Conservation (phyloP, 2,888 invertebrate species). For the Belgica antarctica region DNA sequence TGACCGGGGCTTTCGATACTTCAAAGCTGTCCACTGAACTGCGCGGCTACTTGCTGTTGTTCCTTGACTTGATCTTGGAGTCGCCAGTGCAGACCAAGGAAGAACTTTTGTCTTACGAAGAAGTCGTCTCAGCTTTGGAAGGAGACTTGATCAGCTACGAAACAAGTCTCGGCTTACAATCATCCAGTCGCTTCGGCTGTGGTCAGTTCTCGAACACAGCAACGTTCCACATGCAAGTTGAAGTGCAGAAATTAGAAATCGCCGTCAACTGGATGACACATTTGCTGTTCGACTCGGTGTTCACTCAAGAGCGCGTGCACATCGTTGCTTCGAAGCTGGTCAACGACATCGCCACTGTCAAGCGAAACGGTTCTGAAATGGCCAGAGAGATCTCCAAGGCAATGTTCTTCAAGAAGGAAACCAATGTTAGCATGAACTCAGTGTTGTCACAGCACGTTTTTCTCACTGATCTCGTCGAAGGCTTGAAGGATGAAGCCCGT, state of each 20-base stretch:
- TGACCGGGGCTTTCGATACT: slow-evolving; percentile 72
- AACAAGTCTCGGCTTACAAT: slow-evolving; percentile 65
- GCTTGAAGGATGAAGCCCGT: slow-evolving; percentile 57
- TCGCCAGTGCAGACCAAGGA: slow-evolving; percentile 62
- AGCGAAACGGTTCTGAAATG: slow-evolving; percentile 70
- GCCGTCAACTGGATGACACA: slow-evolving; percentile 77
- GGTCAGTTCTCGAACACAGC: slow-evolving; percentile 62
- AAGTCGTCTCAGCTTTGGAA: slow-evolving; percentile 75
- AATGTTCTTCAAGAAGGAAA: slow-evolving; percentile 57
- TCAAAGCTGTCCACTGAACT: slow-evolving; percentile 59
- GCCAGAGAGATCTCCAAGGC: slow-evolving; percentile 54
- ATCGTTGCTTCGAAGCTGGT: slow-evolving; percentile 78
- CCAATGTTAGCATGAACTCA: slow-evolving; percentile 69
- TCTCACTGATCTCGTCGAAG: slow-evolving; percentile 65
- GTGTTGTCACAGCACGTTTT: slow-evolving; percentile 76
- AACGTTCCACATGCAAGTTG: slow-evolving; percentile 59
- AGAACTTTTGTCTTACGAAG: slow-evolving; percentile 57
- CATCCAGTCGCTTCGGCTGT: slow-evolving; percentile 62
- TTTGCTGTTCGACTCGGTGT: slow-evolving; percentile 67
- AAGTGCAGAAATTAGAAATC: slow-evolving; percentile 69
- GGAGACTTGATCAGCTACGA: slow-evolving; percentile 67
- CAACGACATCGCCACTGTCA: slow-evolving; percentile 75
- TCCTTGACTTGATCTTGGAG: slow-evolving; percentile 72
- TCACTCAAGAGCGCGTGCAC: slow-evolving; percentile 71
- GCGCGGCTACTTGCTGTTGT: slow-evolving; percentile 72